Percentiles rank a stretch among this genome's conserved stretches.
These are phyloP conservation scores for Choreutis nemorana DNA, from an alignment of 2,888 invertebrate genomes.

Conservation along the genomic window DNA sequence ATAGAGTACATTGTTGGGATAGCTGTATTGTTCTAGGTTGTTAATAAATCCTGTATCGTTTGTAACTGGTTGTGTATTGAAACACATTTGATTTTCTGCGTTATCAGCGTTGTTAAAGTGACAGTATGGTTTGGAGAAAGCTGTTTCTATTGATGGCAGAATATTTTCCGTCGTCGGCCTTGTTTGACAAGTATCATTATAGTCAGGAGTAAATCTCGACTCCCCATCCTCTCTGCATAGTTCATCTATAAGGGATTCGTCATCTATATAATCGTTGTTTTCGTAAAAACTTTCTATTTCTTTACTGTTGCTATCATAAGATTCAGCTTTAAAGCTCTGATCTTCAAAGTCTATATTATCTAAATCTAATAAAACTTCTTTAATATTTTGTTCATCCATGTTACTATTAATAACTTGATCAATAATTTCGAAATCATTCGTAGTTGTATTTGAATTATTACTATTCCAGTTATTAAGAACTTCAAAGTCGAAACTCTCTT, in stretches of 20 bases:
- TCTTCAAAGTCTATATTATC: slow-evolving; percentile 52
- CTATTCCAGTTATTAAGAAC: slow-evolving; percentile 37
- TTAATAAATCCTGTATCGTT: slow-evolving; percentile 23
- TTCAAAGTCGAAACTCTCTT: slow-evolving; percentile 56
- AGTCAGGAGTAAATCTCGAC: slow-evolving; percentile 38
- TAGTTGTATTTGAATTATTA: slow-evolving; percentile 12
- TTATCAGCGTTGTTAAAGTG: slow-evolving; percentile 22
- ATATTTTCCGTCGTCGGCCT: slow-evolving; percentile 26
- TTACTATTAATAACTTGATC: slow-evolving; percentile 45
- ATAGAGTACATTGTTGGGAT: slow-evolving; percentile 51
- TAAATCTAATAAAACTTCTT: slow-evolving; percentile 51
- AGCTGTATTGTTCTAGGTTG: slow-evolving; percentile 53
- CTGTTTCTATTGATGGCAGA: slow-evolving; percentile 56
- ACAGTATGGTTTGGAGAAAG: slow-evolving; percentile 46
- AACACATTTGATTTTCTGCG: slow-evolving; percentile 19
- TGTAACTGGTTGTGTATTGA: slow-evolving; percentile 15
- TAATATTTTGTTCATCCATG: slow-evolving; percentile 51
- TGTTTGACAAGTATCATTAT: too few relatives aligned
- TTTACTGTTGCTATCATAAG: slow-evolving; percentile 19
- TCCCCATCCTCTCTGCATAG: slow-evolving; percentile 54
- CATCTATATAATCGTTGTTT: slow-evolving; percentile 51
- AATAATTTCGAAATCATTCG: slow-evolving; percentile 39
- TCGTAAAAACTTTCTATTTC: slow-evolving; percentile 24
- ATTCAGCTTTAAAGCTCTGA: slow-evolving; percentile 28
- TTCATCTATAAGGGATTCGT: slow-evolving; percentile 54